These are phyloP conservation scores for Delphinus delphis DNA, from an alignment of 2,113 vertebrate genomes.

Conservation along the genomic window DNA sequence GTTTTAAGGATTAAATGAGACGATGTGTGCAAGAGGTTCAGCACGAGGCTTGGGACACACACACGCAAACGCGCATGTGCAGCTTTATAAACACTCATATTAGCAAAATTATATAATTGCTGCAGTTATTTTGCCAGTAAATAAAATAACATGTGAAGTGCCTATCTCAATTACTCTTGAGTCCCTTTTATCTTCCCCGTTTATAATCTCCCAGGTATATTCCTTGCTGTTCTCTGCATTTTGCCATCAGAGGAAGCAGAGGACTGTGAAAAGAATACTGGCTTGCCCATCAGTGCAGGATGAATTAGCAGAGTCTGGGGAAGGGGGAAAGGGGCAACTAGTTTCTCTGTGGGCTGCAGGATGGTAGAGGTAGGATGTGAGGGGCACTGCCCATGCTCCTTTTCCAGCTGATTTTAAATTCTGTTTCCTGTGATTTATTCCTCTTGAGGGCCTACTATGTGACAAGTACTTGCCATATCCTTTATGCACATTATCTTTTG, in stretches of 20 bases:
- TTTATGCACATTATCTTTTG: neutral
- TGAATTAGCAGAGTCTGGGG: neutral
- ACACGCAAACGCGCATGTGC: neutral
- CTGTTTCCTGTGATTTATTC: neutral
- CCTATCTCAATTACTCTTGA: neutral
- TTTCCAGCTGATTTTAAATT: neutral
- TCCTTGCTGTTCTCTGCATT: neutral
- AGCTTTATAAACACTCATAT: neutral
- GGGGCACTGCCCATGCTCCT: neutral
- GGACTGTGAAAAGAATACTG: neutral
- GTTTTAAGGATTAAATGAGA: constrained; percentile 1
- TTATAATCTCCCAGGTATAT: neutral
- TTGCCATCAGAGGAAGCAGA: neutral
- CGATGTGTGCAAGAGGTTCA: neutral
- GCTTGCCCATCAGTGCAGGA: neutral
- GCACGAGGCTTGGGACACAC: neutral
- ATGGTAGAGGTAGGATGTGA: neutral
- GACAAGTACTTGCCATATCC: neutral
- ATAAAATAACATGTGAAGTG: neutral
- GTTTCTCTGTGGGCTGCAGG: neutral
- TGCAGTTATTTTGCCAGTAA: neutral
- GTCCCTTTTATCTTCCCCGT: neutral
- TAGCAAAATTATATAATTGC: neutral
- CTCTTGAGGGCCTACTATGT: neutral
- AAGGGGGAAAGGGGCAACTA: neutral